phyloP scores from a whole-genome alignment of 2,113 vertebrate genomes.

The Rhinopomastus cyanomelas region DNA sequence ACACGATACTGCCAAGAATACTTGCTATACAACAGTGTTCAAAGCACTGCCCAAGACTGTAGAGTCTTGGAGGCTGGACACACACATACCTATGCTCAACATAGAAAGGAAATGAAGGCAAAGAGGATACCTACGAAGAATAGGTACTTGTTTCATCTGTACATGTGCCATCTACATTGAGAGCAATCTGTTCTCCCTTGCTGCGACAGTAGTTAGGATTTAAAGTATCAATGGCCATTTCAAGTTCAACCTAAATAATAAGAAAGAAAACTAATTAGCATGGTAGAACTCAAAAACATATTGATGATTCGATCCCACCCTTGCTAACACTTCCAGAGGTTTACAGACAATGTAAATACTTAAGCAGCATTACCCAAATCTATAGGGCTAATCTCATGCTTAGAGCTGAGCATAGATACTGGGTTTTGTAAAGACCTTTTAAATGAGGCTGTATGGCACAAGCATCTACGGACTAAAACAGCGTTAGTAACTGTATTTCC shows the following conservation, averaged over 20 bases:
- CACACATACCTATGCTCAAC: not conserved
- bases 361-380: not conserved
- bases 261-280: not conserved
- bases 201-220: constrained; percentile 97
- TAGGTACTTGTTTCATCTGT: constrained; percentile 90
- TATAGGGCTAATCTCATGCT: not conserved
- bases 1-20: not conserved
- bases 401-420: not conserved
- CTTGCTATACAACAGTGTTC: not conserved
- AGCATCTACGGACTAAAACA: not conserved
- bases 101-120: not conserved
- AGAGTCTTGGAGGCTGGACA: not conserved
- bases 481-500: not conserved
- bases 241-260: constrained; percentile 82
- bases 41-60: not conserved
- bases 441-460: not conserved
- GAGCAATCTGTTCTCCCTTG: constrained; percentile 96
- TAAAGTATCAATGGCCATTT: constrained; percentile 90
- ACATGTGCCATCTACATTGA: constrained; percentile 91
- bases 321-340: not conserved
- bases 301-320: not conserved
- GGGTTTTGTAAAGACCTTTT: not conserved
- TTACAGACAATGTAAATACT: not conserved
- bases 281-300: not conserved
- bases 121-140: constrained; percentile 80